Conservation (phyloP, 92 coral and sea anemone species). For the Heliopora coerulea region DNA sequence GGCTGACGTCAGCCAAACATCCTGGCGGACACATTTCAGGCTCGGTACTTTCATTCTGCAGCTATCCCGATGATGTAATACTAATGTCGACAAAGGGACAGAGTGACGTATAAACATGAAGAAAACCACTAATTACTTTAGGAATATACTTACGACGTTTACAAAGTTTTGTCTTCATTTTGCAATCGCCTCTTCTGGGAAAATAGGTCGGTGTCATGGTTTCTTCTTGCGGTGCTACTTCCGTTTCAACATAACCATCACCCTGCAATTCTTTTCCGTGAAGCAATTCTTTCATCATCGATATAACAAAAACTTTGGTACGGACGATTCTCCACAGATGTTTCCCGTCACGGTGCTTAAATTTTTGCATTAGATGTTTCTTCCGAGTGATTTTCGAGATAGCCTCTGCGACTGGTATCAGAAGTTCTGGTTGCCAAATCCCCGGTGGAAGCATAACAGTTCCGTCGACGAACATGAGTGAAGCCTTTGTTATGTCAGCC, state of each 20-base stretch:
- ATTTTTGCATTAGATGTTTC: conserved; percentile 25
- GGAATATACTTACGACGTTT: not conserved
- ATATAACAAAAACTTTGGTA: conserved; percentile 11
- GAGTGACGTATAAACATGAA: too few relatives aligned
- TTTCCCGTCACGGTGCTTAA: conserved; percentile 24
- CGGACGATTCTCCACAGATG: conserved; percentile 39
- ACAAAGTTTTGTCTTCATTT: not conserved
- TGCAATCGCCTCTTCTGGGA: conserved; percentile 33
- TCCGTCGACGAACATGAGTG: conserved; percentile 15
- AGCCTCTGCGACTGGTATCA: conserved; percentile 32
- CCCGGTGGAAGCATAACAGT: conserved; percentile 40
- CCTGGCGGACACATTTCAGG: too few relatives aligned
- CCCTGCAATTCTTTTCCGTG: not conserved
- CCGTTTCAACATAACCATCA: not conserved
- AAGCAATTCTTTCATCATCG: conserved; percentile 20
- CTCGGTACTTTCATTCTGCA: too few relatives aligned
- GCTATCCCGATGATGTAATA: too few relatives aligned
- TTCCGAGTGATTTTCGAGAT: conserved; percentile 23
- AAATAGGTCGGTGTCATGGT: not conserved
- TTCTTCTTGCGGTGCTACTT: not conserved
- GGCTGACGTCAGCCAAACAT: too few relatives aligned
- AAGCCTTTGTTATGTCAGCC: not conserved
- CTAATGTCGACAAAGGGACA: too few relatives aligned
- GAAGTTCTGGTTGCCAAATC: conserved; percentile 22
- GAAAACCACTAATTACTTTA: too few relatives aligned